These are phyloP conservation scores for Hesperia comma DNA, from an alignment of 2,888 invertebrate genomes.

Conservation along the genomic window DNA sequence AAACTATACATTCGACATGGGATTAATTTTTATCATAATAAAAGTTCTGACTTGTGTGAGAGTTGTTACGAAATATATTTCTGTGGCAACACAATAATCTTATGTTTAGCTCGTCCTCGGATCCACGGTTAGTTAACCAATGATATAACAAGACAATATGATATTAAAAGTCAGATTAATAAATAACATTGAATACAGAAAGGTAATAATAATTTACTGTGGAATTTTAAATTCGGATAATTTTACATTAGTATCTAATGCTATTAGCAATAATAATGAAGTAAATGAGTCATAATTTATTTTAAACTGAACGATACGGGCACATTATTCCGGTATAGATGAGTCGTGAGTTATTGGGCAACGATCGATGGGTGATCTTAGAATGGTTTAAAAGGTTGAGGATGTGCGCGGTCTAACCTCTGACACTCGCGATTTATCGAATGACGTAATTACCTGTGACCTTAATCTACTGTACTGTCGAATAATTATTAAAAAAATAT, in stretches of 20 bases:
- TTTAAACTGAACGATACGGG: slow-evolving; percentile 50
- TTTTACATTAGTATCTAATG: slow-evolving; percentile 17
- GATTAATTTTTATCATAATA: slow-evolving; percentile 35
- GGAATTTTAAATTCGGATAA: slow-evolving; percentile 14
- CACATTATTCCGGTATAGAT: slow-evolving; percentile 52
- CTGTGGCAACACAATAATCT: slow-evolving; percentile 18
- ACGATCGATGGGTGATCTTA: slow-evolving; percentile 53
- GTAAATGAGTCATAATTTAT: slow-evolving; percentile 61
- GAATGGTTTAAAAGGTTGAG: slow-evolving; percentile 75
- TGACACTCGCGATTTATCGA: slow-evolving; percentile 50
- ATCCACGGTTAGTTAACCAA: slow-evolving; percentile 12
- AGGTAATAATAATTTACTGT: background rate
- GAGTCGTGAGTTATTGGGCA: slow-evolving; percentile 49
- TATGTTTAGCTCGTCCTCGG: slow-evolving; percentile 2
- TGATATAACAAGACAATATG: background rate
- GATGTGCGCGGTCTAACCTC: slow-evolving; percentile 63
- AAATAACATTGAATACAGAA: background rate
- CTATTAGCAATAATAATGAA: slow-evolving; percentile 26
- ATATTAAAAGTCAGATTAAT: slow-evolving; percentile 8
- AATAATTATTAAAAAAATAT: slow-evolving; percentile 6
- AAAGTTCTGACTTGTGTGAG: slow-evolving; percentile 39
- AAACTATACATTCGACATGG: slow-evolving; percentile 4
- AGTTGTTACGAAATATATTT: slow-evolving; percentile 38
- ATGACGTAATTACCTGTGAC: slow-evolving; percentile 62
- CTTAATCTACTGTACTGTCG: slow-evolving; percentile 9